These are phyloP conservation scores for Anableps anableps DNA, from an alignment of 2,797 vertebrate genomes.

Conservation along the genomic window DNA sequence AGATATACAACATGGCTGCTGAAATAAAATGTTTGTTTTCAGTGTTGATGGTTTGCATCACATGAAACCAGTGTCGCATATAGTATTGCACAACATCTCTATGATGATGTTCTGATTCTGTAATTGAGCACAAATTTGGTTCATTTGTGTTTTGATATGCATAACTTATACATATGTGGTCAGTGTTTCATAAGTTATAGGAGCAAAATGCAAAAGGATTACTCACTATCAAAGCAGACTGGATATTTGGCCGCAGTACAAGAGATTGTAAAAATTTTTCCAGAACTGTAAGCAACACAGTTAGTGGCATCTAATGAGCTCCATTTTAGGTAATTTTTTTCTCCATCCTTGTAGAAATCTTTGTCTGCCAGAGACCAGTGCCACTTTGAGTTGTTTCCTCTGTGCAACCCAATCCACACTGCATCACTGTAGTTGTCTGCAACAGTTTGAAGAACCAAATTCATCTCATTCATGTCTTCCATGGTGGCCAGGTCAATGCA, in stretches of 20 bases:
- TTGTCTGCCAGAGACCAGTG: constrained; percentile 36
- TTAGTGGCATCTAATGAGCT: fast-evolving
- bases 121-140: neutral
- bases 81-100: too few species aligned
- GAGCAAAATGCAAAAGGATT: neutral
- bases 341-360: constrained; percentile 35
- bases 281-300: neutral
- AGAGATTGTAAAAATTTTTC: fast-evolving
- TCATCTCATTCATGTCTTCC: constrained; percentile 24
- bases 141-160: neutral
- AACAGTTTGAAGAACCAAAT: neutral
- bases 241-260: fast-evolving
- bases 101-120: neutral
- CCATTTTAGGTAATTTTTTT: constrained; percentile 3
- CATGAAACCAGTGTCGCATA: neutral
- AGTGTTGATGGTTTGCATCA: neutral
- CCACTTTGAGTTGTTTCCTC: fast-evolving
- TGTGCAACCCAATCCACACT: constrained; percentile 2
- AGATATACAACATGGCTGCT: neutral
- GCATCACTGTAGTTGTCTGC: neutral
- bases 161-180: neutral
- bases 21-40: neutral
- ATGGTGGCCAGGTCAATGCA: constrained; percentile 28
- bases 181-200: neutral
- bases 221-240: constrained; percentile 40